These are phyloP conservation scores for Tetragnatha versicolor DNA, from an alignment of 1,140 invertebrate species.

Conservation along the genomic window DNA sequence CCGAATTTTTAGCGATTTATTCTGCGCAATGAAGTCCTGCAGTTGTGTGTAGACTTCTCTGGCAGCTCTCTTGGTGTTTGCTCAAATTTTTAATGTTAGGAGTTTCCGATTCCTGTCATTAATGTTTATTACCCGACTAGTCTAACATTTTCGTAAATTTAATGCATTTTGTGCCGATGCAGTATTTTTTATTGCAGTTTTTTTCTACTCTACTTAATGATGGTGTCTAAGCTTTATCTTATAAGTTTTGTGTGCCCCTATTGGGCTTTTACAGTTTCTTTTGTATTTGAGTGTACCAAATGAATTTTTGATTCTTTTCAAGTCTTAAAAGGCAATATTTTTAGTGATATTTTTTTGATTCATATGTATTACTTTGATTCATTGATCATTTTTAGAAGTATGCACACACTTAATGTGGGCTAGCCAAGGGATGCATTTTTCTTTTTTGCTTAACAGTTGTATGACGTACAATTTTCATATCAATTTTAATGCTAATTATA, in stretches of 20 bases:
- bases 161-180: conserved; percentile 5
- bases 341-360: conserved; percentile 51
- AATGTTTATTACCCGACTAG: conserved; percentile 46
- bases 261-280: conserved; percentile 36
- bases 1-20: conserved; percentile 18
- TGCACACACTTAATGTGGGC: conserved; percentile 22
- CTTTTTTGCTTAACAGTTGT: conserved; percentile 24
- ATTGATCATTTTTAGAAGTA: conserved; percentile 1
- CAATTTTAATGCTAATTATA: conserved; percentile 48
- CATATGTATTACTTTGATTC: conserved; percentile 5
- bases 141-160: conserved; percentile 40
- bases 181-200: conserved; percentile 27
- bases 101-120: conserved; percentile 37
- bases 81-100: conserved; percentile 51
- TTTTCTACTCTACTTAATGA: conserved; percentile 35
- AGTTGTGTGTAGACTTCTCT: conserved; percentile 23
- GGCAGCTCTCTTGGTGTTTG: conserved; percentile 47
- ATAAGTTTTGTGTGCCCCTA: conserved; percentile 41
- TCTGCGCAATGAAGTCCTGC: conserved; percentile 11
- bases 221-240: conserved; percentile 49
- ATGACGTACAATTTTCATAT: conserved; percentile 41
- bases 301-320: conserved; percentile 33
- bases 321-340: conserved; percentile 3
- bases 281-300: conserved; percentile 37
- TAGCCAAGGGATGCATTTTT: conserved; percentile 30